These are phyloP conservation scores for Cygnus olor DNA, from an alignment of 2,797 vertebrate species.

Conservation along the genomic window DNA sequence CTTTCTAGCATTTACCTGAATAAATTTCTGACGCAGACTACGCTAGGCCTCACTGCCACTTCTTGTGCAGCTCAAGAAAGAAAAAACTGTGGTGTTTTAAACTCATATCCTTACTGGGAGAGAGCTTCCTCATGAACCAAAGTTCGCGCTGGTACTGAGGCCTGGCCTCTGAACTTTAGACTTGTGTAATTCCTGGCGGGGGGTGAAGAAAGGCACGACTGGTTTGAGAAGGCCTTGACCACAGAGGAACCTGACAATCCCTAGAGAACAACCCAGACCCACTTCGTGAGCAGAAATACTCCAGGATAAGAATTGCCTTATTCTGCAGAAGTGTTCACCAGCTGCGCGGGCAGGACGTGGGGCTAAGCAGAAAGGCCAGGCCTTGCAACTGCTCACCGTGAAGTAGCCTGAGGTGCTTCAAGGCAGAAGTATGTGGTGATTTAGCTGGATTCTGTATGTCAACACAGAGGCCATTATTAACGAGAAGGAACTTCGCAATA, in stretches of 20 bases:
- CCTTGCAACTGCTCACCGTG: background rate
- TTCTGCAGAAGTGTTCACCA: background rate
- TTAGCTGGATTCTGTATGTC: background rate
- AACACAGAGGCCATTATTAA: background rate
- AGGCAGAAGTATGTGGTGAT: background rate
- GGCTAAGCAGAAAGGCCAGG: background rate
- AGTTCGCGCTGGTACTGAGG: background rate
- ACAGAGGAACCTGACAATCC: background rate
- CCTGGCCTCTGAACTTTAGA: conserved; percentile 18
- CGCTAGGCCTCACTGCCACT: background rate
- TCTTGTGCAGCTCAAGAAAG: background rate
- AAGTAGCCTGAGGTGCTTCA: background rate
- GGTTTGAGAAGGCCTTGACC: background rate
- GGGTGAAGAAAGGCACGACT: background rate
- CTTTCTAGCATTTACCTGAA: background rate
- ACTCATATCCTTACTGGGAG: background rate
- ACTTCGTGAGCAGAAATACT: background rate
- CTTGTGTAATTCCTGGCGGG: background rate
- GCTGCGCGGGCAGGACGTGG: accelerated
- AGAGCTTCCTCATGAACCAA: background rate
- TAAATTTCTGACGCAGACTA: background rate
- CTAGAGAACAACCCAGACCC: background rate
- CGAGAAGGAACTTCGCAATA: background rate
- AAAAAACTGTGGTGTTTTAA: background rate
- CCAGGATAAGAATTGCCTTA: background rate